These are phyloP conservation scores for Silvanus unidentatus DNA, from an alignment of 2,888 invertebrate species.

Conservation along the genomic window DNA sequence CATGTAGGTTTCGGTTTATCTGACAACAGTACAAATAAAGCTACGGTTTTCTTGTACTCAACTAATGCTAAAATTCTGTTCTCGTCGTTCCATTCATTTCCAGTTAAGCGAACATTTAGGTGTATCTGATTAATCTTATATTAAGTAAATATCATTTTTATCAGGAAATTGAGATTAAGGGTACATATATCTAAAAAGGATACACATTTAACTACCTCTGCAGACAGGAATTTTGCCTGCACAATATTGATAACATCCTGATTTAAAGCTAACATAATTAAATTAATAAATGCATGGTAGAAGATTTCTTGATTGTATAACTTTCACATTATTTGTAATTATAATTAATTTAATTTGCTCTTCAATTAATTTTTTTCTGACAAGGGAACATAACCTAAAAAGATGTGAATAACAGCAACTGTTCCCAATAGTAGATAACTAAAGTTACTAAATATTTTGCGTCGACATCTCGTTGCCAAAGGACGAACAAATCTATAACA, in stretches of 20 bases:
- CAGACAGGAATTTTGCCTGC: conserved; percentile 53
- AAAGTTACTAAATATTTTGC: too few species aligned
- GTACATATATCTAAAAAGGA: conserved; percentile 40
- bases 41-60: conserved; percentile 52
- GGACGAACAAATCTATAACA: too few species aligned
- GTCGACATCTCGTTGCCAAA: too few species aligned
- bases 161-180: neutral
- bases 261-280: conserved; percentile 36
- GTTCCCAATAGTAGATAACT: too few species aligned
- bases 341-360: too few species aligned
- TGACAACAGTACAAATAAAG: conserved; percentile 53
- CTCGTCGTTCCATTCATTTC: conserved; percentile 49
- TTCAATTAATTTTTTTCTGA: too few species aligned
- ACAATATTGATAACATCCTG: conserved; percentile 47
- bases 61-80: conserved; percentile 55
- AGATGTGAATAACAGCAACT: too few species aligned
- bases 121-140: conserved; percentile 33
- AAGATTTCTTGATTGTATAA: too few species aligned
- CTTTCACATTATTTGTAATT: too few species aligned
- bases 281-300: neutral
- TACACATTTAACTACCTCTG: conserved; percentile 55
- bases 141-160: conserved; percentile 1
- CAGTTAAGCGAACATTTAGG: conserved; percentile 40
- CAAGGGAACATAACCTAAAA: too few species aligned
- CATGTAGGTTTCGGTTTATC: conserved; percentile 62